Evolutionary conservation across 2,113 vertebrate species (phyloP), one percentile per base, ranked within the genome.

Genomic region (Dasyprocta punctata): DNA sequence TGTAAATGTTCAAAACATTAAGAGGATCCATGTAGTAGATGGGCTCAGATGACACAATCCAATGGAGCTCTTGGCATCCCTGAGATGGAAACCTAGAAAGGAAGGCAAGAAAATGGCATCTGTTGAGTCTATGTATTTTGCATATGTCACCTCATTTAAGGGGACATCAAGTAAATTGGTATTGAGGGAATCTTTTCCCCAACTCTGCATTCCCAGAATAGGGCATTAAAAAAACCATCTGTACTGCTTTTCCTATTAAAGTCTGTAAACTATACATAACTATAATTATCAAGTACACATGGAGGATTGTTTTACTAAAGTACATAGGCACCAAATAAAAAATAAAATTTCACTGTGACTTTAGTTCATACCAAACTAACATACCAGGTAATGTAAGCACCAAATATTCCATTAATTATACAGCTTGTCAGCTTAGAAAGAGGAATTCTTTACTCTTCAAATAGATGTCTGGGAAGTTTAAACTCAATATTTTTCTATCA

Each of bases 371-470:
- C 67, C 33, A 36, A 84, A 47, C n/a, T 67, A 82, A 77, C 28
- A 75, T 9, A 77, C 47, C 20, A 88, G n/a, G 19, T 58, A 75
- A 82, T 17, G 54, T 9, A 83, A 89, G 49, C 65, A 61, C 22
- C 60, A 71, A 71, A 84, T 38, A 61, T 13, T 81, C 12, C 47
- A 52, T n/a, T 41, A 33, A 56, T 67, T 52, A 61, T 63, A 33
- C 82, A 63, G 54, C 84, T 82, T 86, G 49, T 49, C 52, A 28
- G 85, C 30, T n/a, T 20, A 93, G 58, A 86, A 77, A 67, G 73
- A 90, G 22, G 47, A 89, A 82, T 86, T n/a, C 49, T 86, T 92
- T 56, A 52, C 73, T 77, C n/a, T 69, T 94, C 91, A 89, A 82
- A 56, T 14, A 84, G 82, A 44, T 80, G 67, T 56, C 87, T 78